These are phyloP conservation scores for Hypena proboscidalis DNA, from an alignment of 2,888 invertebrate genomes.

Conservation along the genomic window DNA sequence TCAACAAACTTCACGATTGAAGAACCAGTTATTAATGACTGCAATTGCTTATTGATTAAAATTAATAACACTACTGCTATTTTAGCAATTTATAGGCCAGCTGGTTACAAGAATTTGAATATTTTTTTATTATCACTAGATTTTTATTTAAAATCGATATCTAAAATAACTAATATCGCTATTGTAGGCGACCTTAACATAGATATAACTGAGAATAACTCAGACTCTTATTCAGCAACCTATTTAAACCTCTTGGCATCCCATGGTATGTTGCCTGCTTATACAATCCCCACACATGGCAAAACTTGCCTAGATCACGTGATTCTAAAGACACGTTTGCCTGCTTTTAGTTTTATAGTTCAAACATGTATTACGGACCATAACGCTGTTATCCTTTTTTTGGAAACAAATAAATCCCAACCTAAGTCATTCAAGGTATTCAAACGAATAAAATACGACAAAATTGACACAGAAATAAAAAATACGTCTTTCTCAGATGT, in stretches of 20 bases:
- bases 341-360: not conserved
- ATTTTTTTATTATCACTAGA: conserved; percentile 7
- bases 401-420: not conserved
- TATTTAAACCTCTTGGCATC: conserved; percentile 7
- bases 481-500: too few species aligned
- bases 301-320: conserved; percentile 11
- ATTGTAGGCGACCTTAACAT: conserved; percentile 7
- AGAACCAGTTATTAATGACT: not conserved
- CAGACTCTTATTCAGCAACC: not conserved
- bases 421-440: not conserved
- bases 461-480: too few species aligned
- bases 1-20: not conserved
- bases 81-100: conserved; percentile 5
- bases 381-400: not conserved
- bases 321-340: conserved; percentile 1
- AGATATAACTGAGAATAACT: not conserved
- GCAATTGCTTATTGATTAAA: conserved; percentile 4
- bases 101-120: conserved; percentile 3
- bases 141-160: not conserved
- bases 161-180: conserved; percentile 2
- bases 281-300: conserved; percentile 3
- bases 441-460: not conserved
- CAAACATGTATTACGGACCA: conserved; percentile 8
- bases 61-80: conserved; percentile 1
- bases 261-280: conserved; percentile 6